These are phyloP conservation scores for Dryoscopus gambensis DNA, from an alignment of 2,113 vertebrate genomes.

Conservation along the genomic window DNA sequence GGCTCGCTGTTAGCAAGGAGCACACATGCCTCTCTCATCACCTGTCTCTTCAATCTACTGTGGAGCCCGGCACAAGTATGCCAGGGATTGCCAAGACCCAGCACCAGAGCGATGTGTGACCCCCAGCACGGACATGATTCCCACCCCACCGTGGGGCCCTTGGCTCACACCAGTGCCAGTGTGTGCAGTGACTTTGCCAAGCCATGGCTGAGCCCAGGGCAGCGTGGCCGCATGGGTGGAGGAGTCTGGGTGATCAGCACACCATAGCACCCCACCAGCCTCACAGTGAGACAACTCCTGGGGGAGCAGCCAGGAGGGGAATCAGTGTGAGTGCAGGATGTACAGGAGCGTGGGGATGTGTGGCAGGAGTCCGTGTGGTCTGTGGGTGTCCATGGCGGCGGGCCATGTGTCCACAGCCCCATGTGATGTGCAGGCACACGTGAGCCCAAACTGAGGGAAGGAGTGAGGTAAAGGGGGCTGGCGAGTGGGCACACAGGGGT, in stretches of 20 bases:
- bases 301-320: not conserved
- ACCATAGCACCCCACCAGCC: not conserved
- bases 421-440: accelerated
- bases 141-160: accelerated
- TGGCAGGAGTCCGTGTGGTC: not conserved
- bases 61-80: not conserved
- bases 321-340: not conserved
- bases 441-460: accelerated
- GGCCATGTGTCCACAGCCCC: accelerated
- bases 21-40: accelerated
- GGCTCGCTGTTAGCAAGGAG: not conserved
- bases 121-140: accelerated
- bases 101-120: accelerated
- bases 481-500: too few species aligned
- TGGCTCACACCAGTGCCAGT: accelerated
- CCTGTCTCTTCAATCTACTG: not conserved
- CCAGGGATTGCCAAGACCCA: not conserved
- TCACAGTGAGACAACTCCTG: accelerated
- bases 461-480: not conserved
- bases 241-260: not conserved
- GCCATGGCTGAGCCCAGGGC: not conserved
- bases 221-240: accelerated
- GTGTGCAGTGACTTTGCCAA: not conserved
- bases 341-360: accelerated
- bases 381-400: accelerated